A percentile compares a stretch with the other conserved stretches of the same genome.
phyloP scores from a whole-genome alignment of 2,888 invertebrate species.

The Cheilosia scutellata region DNA sequence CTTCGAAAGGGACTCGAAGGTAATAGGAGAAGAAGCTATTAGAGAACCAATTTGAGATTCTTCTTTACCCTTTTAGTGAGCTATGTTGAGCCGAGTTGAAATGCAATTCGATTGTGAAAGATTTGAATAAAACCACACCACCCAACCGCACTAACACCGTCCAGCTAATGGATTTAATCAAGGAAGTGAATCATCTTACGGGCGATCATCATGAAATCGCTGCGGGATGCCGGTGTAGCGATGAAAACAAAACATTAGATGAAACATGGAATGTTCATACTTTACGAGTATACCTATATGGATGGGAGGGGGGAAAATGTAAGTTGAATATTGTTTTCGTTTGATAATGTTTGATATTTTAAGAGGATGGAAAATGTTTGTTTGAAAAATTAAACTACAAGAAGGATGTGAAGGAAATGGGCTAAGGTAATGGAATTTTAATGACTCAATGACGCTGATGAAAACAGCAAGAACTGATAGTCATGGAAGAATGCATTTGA shows the following conservation, averaged over 20 bases:
- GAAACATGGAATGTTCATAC: neutral
- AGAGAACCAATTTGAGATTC: conserved; percentile 44
- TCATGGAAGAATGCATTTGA: neutral
- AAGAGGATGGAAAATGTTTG: neutral
- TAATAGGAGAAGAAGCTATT: conserved; percentile 50
- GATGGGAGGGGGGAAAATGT: conserved; percentile 14
- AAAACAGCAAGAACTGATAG: neutral
- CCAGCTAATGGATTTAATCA: conserved; percentile 62
- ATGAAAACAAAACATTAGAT: conserved; percentile 30
- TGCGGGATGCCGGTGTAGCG: conserved; percentile 29
- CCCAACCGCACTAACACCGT: conserved; percentile 12
- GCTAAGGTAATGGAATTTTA: neutral
- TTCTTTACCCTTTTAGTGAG: neutral
- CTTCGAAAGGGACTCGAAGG: conserved; percentile 21
- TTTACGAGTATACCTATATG: neutral
- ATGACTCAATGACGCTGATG: neutral
- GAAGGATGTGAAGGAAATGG: neutral
- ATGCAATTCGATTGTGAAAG: conserved; percentile 38
- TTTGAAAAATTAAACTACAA: neutral
- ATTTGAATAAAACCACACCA: conserved; percentile 44
- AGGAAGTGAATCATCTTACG: conserved; percentile 55
- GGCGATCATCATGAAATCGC: conserved; percentile 36
- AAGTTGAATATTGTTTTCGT: conserved; percentile 18
- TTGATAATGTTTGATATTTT: conserved; percentile 6
- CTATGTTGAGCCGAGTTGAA: conserved; percentile 21